Conservation (phyloP, 2,113 vertebrate genomes). For the Mystacornis crossleyi region DNA sequence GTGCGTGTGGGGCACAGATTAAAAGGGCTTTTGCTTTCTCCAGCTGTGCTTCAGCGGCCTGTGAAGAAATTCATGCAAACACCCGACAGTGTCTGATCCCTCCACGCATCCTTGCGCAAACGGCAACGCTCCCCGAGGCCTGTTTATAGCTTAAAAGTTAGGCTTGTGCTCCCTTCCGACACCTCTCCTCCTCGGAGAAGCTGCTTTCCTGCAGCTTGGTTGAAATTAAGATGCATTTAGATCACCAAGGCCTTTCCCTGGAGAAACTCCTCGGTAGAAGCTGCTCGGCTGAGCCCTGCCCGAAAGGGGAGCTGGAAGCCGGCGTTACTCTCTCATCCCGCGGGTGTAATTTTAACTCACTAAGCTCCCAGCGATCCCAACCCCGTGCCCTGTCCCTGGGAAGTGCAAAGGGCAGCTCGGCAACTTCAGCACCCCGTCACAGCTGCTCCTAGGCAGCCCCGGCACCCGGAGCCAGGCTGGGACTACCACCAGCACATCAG, state of each 20-base stretch:
- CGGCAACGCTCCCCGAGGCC: neutral
- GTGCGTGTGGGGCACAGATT: fast-evolving
- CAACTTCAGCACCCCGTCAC: neutral
- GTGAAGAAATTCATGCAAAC: neutral
- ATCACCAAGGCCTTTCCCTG: neutral
- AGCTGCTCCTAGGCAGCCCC: neutral
- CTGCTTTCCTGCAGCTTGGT: neutral
- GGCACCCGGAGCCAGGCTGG: neutral
- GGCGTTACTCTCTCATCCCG: neutral
- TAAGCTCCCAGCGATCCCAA: neutral
- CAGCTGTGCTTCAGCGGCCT: neutral
- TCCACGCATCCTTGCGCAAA: fast-evolving
- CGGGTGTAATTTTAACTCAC: neutral
- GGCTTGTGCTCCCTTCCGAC: neutral
- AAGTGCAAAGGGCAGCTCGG: neutral
- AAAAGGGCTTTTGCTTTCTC: neutral
- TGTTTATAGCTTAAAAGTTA: neutral
- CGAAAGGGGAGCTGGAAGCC: neutral
- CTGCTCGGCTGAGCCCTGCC: neutral
- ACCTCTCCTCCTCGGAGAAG: neutral
- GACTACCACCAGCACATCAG: neutral
- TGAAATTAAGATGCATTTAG: neutral
- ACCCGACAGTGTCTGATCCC: neutral
- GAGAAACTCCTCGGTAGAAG: neutral
- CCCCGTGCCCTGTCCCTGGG: neutral